Evolutionary conservation across 1,140 invertebrate species (phyloP).

Genomic region (Cyclargus thomasi): DNA sequence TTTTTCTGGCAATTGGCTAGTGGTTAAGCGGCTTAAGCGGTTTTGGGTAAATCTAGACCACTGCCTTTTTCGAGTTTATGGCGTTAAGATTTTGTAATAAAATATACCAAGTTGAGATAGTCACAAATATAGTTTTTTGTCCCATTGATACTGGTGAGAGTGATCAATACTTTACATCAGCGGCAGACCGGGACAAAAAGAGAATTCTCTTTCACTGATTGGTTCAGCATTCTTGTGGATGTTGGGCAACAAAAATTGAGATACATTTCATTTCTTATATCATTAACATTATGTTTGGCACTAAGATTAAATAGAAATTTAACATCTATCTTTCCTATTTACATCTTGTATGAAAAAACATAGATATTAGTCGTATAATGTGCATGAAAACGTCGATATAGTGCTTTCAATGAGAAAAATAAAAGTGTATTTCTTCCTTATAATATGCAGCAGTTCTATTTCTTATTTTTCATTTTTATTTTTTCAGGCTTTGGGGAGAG

Average conservation of each 20-base stretch:
- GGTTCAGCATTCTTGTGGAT: slow-evolving; percentile 39
- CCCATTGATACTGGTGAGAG: slow-evolving; percentile 69
- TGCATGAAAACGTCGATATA: no score
- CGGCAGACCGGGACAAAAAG: slow-evolving; percentile 66
- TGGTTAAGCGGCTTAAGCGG: no score
- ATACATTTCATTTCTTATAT: slow-evolving; percentile 33
- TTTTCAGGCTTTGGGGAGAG: slow-evolving; percentile 91
- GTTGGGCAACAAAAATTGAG: slow-evolving; percentile 45
- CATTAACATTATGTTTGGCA: not conserved
- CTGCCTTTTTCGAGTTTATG: no score
- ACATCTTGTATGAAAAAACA: no score
- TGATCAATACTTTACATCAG: slow-evolving; percentile 52
- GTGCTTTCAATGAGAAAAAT: no score
- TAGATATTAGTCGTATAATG: no score
- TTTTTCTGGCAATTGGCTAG: no score
- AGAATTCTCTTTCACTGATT: slow-evolving; percentile 39
- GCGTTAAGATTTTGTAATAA: no score
- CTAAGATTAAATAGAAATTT: no score
- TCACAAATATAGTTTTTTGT: slow-evolving; percentile 25
- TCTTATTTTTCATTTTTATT: slow-evolving; percentile 10
- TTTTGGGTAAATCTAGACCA: no score
- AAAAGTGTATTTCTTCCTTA: not conserved
- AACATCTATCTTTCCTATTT: no score
- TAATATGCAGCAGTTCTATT: not conserved
- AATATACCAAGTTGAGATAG: no score